Evolutionary conservation across 2,113 vertebrate genomes (phyloP), one percentile per base, ranked within the genome.

Genomic region (Trematocara nigrifrons): DNA sequence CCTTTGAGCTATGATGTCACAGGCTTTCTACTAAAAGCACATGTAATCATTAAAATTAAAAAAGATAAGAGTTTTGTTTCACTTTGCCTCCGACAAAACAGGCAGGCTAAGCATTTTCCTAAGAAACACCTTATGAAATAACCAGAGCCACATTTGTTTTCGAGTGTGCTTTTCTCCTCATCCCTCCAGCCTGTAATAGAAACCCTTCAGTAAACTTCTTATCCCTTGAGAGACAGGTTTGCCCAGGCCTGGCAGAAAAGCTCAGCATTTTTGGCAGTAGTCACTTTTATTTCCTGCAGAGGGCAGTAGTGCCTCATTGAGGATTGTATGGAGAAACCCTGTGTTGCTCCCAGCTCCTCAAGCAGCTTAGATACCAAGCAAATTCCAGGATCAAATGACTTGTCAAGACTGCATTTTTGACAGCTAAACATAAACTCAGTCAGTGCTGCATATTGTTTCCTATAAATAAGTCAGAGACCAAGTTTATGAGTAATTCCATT

Each of bases 351-450:
- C 56, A 71, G 33, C 35, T 84, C 13, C 81, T 84, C 26, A 15
- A 82, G 31, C 78, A 57, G 29, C 79, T 86, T 90, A 86, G 49
- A 89, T 89, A 90, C 74, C 87, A 80, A 61, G 61, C 74, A 35
- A 86, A 91, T 79, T 80, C 31, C 84, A 80, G 74, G 54, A 87
- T 92, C 88, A 92, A 90, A 74, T 89, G 66, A 91, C 80, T 86
- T 2, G 20, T 53, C 38, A 33, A 80, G 53, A 53, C 42, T 86
- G 16, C 56, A 83, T 33, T 82, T 89, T 51, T 80, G 45, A 86
- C 51, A 82, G 20, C 45, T 77, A 69, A 61, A 79, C 16, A 81
- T 80, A 71, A 85, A 82, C 76, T 56, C n/a, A 5, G 56, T 31
- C 42, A 31, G 56, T 31, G 42, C 15, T 79, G 31, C 80, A 5